These are phyloP conservation scores for Carabus problematicus DNA, from an alignment of 2,888 invertebrate species.

Conservation along the genomic window DNA sequence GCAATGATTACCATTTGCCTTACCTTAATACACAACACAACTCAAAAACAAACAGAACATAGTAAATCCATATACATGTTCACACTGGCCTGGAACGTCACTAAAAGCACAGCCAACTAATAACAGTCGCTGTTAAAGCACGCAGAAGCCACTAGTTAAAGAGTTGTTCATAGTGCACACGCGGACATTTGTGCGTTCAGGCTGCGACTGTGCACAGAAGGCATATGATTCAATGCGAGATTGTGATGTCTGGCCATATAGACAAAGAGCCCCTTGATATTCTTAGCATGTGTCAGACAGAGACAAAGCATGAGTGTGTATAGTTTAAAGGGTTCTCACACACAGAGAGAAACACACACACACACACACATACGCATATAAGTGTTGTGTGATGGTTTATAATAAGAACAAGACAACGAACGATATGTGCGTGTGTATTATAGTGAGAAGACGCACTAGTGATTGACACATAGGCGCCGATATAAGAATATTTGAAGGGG, in stretches of 20 bases:
- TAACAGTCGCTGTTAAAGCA: background rate
- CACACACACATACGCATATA: constrained; percentile 1
- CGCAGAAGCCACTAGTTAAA: too few relatives aligned
- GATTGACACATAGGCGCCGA: constrained; percentile 2
- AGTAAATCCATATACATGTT: background rate
- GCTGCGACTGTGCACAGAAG: too few relatives aligned
- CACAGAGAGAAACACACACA: background rate
- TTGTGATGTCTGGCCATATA: background rate
- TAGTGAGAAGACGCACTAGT: background rate
- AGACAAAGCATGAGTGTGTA: background rate
- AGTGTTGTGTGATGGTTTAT: background rate
- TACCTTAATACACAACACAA: background rate
- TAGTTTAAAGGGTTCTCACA: background rate
- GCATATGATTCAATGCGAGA: constrained; percentile 1
- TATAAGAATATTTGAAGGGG: background rate
- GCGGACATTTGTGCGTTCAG: too few relatives aligned
- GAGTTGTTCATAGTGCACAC: too few relatives aligned
- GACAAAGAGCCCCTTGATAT: background rate
- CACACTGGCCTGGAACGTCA: background rate
- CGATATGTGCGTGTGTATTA: background rate
- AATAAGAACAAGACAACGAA: background rate
- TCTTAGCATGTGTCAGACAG: background rate
- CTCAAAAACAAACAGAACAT: background rate
- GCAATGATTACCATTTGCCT: background rate
- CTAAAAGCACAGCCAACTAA: background rate